Evolutionary conservation across 2,797 vertebrate genomes (phyloP).

Genomic region (Peromyscus attwateri): DNA sequence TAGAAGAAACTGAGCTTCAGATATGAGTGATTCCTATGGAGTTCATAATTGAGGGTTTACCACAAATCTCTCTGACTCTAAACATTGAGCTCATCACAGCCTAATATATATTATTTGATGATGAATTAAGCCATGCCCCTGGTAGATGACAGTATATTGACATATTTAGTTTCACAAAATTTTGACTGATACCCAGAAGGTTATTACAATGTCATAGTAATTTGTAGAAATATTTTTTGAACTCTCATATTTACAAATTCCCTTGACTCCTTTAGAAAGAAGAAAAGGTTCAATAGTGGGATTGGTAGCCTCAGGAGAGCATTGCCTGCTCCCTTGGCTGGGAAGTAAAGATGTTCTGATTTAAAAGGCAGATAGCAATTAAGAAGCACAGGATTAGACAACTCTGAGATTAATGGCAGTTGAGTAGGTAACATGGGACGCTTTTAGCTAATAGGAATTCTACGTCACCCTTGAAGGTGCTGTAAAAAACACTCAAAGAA

Average conservation of each 20-base stretch:
- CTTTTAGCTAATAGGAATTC: constrained; percentile 51
- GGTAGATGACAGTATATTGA: not conserved
- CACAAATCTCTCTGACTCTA: not conserved
- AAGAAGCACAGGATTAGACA: constrained; percentile 35
- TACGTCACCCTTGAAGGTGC: not conserved
- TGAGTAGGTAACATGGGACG: not conserved
- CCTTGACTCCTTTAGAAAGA: not conserved
- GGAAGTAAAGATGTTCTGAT: constrained; percentile 42
- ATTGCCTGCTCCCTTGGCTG: not conserved
- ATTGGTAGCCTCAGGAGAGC: constrained; percentile 14
- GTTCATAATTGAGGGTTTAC: not conserved
- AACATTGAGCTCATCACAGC: not conserved
- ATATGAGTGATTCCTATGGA: not conserved
- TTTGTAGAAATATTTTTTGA: not conserved
- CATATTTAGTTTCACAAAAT: not conserved
- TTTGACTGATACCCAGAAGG: not conserved
- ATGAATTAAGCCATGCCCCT: not conserved
- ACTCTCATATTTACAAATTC: not conserved
- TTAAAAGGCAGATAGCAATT: constrained; percentile 62
- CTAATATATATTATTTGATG: not conserved
- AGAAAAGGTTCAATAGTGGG: not conserved
- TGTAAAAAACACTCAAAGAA: not conserved
- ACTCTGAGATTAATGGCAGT: constrained; percentile 23
- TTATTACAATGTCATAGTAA: not conserved
- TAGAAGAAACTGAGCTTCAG: not conserved